Percentiles rank a stretch among this genome's conserved stretches.
Conservation (phyloP, 1,140 invertebrate species). For the Meteorus sp. region DNA sequence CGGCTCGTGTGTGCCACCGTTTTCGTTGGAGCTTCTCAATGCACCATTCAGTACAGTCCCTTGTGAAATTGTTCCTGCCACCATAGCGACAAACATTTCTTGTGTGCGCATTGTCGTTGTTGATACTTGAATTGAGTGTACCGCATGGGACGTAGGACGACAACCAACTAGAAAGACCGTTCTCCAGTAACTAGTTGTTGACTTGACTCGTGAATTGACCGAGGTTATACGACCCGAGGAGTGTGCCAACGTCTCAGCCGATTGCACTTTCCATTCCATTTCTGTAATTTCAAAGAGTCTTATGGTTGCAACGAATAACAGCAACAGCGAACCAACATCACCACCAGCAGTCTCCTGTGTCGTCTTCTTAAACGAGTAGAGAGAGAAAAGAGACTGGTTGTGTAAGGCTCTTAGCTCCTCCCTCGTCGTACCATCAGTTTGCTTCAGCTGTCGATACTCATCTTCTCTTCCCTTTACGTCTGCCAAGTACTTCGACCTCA, state of each 20-base stretch:
- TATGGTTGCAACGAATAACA: too few species aligned
- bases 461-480: background rate
- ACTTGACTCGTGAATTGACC: constrained; percentile 38
- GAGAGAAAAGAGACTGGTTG: too few species aligned
- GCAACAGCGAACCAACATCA: too few species aligned
- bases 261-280: constrained; percentile 41
- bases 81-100: background rate
- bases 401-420: background rate
- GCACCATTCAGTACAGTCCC: constrained; percentile 10
- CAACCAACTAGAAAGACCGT: constrained; percentile 24
- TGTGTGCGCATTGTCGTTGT: background rate
- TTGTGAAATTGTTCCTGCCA: background rate
- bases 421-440: constrained; percentile 12
- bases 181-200: constrained; percentile 36
- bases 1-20: background rate
- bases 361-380: too few species aligned
- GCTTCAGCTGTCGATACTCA: constrained; percentile 15
- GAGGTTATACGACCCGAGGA: constrained; percentile 25
- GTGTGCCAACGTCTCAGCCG: constrained; percentile 30
- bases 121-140: constrained; percentile 2
- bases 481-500: too few species aligned
- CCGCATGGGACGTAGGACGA: constrained; percentile 21
- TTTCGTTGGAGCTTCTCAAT: too few species aligned
- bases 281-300: constrained; percentile 38
- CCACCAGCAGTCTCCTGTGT: too few species aligned